These are phyloP conservation scores for Orthonychiurus folsomi DNA, from an alignment of 2,888 invertebrate species.

Conservation along the genomic window DNA sequence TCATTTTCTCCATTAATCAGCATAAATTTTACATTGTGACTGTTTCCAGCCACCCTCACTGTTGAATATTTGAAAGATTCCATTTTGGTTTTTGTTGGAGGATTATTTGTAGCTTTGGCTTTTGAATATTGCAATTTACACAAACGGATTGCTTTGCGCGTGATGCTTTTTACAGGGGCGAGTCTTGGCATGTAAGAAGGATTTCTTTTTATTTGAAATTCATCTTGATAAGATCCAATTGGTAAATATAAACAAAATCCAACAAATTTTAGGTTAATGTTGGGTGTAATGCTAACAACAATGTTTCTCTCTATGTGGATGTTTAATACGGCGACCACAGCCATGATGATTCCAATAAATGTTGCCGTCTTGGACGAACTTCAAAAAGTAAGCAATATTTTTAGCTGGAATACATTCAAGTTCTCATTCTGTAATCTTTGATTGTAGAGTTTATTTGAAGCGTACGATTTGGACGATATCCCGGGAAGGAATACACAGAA, in stretches of 20 bases:
- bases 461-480: background rate
- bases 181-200: slow-evolving; percentile 25
- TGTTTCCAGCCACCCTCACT: slow-evolving; percentile 26
- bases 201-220: background rate
- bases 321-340: slow-evolving; percentile 47
- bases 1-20: background rate
- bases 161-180: slow-evolving; percentile 43
- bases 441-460: background rate
- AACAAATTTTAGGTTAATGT: slow-evolving; percentile 40
- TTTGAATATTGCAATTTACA: slow-evolving; percentile 49
- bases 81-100: slow-evolving; percentile 43
- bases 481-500: too few relatives aligned
- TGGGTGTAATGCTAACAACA: slow-evolving; percentile 46
- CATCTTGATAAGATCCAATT: background rate
- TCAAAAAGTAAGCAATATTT: background rate
- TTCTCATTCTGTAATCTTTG: background rate
- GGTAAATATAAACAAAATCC: background rate
- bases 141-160: slow-evolving; percentile 47
- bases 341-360: background rate
- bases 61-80: slow-evolving; percentile 40
- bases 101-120: slow-evolving; percentile 48
- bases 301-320: slow-evolving; percentile 50
- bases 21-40: slow-evolving; percentile 6
- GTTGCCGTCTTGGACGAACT: background rate
- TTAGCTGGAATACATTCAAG: background rate